Evolutionary conservation across 2,797 vertebrate species (phyloP).

Genomic region (Danio tinwini): DNA sequence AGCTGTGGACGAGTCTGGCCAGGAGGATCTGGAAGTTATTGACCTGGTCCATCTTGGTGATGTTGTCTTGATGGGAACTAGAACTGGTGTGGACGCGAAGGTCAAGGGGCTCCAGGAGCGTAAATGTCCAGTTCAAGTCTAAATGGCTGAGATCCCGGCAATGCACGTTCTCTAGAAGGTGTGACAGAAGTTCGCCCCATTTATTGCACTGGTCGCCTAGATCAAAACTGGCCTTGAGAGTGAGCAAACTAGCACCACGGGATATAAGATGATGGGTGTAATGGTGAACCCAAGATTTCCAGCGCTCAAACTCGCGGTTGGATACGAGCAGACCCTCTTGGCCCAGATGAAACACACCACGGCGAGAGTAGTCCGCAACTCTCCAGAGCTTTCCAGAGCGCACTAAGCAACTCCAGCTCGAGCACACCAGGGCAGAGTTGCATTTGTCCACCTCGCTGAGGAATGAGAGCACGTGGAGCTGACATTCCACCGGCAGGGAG

Average conservation of each 20-base stretch:
- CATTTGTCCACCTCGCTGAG: conserved; percentile 84
- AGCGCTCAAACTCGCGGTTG: conserved; percentile 83
- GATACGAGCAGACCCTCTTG: conserved; percentile 82
- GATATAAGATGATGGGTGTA: conserved; percentile 85
- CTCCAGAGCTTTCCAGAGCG: conserved; percentile 85
- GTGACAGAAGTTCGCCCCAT: conserved; percentile 81
- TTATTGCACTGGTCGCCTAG: conserved; percentile 82
- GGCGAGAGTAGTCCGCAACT: conserved; percentile 83
- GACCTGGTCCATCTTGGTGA: conserved; percentile 85
- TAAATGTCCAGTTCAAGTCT: conserved; percentile 86
- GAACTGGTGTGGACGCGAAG: conserved; percentile 76
- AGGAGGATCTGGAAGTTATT: conserved; percentile 82
- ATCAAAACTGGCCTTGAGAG: conserved; percentile 84
- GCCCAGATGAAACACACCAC: conserved; percentile 78
- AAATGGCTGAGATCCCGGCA: conserved; percentile 84
- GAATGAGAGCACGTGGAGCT: conserved; percentile 83
- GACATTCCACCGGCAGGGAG: conserved; percentile 82
- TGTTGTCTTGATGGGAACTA: conserved; percentile 82
- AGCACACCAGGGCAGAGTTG: conserved; percentile 80
- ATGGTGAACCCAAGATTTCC: conserved; percentile 84
- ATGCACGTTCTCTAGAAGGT: conserved; percentile 82
- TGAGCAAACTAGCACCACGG: conserved; percentile 79
- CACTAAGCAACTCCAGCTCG: conserved; percentile 82
- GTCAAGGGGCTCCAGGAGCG: conserved; percentile 81
- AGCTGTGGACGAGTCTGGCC: conserved; percentile 76